Base-by-base conservation (phyloP, 2,888 invertebrate species). In the Drosophila macrothrix region DNA sequence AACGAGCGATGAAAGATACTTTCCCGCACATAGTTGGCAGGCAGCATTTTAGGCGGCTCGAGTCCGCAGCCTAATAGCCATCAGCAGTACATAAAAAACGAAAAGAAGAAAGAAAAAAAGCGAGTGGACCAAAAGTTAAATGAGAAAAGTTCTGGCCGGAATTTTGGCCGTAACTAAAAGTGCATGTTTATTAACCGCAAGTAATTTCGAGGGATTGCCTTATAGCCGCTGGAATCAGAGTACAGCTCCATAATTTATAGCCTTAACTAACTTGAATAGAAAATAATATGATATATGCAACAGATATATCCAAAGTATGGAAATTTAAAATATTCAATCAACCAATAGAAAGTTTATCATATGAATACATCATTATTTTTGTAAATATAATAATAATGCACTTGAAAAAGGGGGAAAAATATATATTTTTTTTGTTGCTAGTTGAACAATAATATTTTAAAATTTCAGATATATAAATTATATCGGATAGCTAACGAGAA, bases 51-150 rank as follows among this genome's bases (percentile, higher is more conserved):
- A 22, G 67, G 49, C 46, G 46, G 29, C 29, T 39, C 65, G 12
- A 46, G 14, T 46, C 22, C 16, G 39, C 72, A 9, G 49, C 68
- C 64, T 61, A 76, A 71, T 72, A 67, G 65, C 73, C 87, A 82
- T 77, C 84, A 82, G 80, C 85, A 89, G 84, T 84, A 71, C 66
- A 87, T 89, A 80, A 80, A 88, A 80, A 79, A 78, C 41, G 28
- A 67, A 58, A 58, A 35, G 4, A 25, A 14, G 33, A 39, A 46
- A 22, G 33, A 43, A 50, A n/a, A 25, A 55, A 54, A 25, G 52
- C 52, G 39, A 46, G 22, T 46, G 41, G 52, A 59, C 52, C 60
- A 72, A 80, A 89, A 88, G 85, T 89, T 90, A 89, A 90, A 89
- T 88, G 83, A 88, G 78, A 90, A 90, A 90, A 90, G 78, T 88